Base-by-base conservation (phyloP, 1,140 invertebrate species). In the Zaprionus taronus region DNA sequence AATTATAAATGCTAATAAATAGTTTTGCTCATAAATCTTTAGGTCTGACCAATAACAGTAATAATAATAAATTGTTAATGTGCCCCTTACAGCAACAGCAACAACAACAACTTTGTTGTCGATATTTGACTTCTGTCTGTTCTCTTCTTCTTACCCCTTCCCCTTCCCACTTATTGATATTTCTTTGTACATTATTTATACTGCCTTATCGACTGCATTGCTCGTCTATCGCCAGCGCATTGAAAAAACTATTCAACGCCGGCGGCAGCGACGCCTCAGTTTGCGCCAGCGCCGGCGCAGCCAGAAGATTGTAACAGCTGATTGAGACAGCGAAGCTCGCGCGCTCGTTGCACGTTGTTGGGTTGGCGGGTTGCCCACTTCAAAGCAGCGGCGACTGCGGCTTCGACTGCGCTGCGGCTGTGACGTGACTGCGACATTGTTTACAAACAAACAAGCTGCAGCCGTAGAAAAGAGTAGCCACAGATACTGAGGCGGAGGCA, bases 371-470 rank as follows among this genome's bases (percentile, higher is more conserved):
- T 77, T 86, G 83, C 57, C 69, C 81, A 90, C 81, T 85, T 90
- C 81, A 89, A 89, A 90, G 67, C 51, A 57, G 34, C 55, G 58
- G 41, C 49, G 28, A 47, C 64, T 41, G 53, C 55, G 36, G 22
- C 51, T 47, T 6, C 44, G 64, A 38, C 57, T 36, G 61, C 49
- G 28, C 58, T 22, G 75, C 47, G 70, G 53, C 67, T 62, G 81
- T 77, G 66, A 71, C 67, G 82, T 74, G 74, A 81, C 79, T 79
- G 82, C 79, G 68, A 68, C 72, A 80, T 85, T 89, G 85, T 89
- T 89, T 89, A 81, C 81, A 79, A 89, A 90, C 81, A 90, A 89
- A 85, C 72, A 70, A 76, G 74, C 77, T 56, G 70, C 69, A 58
- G 65, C 31, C 53, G 56, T 34, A 17, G 53, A 12, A 60, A 51